Conservation (phyloP, 2,888 invertebrate species). For the Thumatha senex region DNA sequence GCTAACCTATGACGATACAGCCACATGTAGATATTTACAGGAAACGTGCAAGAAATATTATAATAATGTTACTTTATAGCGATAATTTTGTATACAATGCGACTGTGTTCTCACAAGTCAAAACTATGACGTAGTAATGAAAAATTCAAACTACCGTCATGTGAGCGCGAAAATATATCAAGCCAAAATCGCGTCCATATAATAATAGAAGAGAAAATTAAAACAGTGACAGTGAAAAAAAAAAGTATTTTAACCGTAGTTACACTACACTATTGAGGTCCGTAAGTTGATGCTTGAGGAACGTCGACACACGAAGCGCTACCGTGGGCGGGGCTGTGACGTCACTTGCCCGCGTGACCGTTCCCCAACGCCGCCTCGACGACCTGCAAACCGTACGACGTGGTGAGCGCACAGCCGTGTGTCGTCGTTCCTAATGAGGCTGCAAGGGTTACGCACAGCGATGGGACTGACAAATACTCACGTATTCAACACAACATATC, state of each 20-base stretch:
- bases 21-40: slow-evolving; percentile 22
- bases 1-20: slow-evolving; percentile 10
- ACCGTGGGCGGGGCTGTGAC: slow-evolving; percentile 46
- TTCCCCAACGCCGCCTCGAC: slow-evolving; percentile 67
- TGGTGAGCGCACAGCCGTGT: slow-evolving; percentile 75
- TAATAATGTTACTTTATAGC: slow-evolving; percentile 17
- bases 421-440: slow-evolving; percentile 81
- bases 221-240: slow-evolving; percentile 31
- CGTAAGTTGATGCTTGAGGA: slow-evolving; percentile 74
- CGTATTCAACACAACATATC: not conserved
- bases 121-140: slow-evolving; percentile 3
- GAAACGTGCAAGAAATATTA: slow-evolving; percentile 14
- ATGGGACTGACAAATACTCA: slow-evolving; percentile 25
- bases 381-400: slow-evolving; percentile 75
- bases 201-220: slow-evolving; percentile 6
- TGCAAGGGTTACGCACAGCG: slow-evolving; percentile 49
- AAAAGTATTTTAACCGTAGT: slow-evolving; percentile 45
- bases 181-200: slow-evolving; percentile 10
- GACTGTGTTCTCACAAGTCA: slow-evolving; percentile 9
- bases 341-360: slow-evolving; percentile 74
- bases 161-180: not conserved
- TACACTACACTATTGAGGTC: slow-evolving; percentile 81
- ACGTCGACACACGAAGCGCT: slow-evolving; percentile 80
- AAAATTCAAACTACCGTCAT: not conserved
- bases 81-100: slow-evolving; percentile 7